Evolutionary conservation across 2,888 invertebrate species (phyloP), one percentile per base, ranked within the genome.

Genomic region (Heteropelma amictum): DNA sequence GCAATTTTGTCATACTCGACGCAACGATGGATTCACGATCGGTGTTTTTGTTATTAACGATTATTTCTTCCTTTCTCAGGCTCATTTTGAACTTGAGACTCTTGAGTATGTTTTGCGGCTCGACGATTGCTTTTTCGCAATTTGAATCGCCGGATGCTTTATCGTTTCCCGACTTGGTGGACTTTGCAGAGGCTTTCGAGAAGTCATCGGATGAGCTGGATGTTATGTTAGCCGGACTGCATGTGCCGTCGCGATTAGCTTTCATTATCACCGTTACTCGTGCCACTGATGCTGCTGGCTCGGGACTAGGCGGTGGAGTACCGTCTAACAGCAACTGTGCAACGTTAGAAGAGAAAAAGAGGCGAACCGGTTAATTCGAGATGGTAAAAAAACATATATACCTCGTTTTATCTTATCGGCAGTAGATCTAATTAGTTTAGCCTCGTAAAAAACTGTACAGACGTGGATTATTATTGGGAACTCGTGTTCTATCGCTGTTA

Each of bases 261-360:
- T 93, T 93, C 95, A 96, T 96, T 80, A 97, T 97, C 79, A 97
- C 97, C 8, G 96, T 96, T 28, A 93, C 91, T 61, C 92, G 90
- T 56, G 89, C 83, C 3, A 17, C 30, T n/a, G 19, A 6, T 60
- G 89, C 83, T 19, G 47, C 21, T 26, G 85, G 85, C 88, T 83
- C 91, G 5, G 92, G 92, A 77, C 89, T 90, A 3, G 89, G 86
- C 17, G 92, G 92, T 47, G 92, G 92, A 74, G 89, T 89, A 21
- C 92, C 91, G 79, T 91, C 90, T 76, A 92, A 88, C 68, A 92
- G 89, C 14, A 86, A 79, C 85, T 87, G 80, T 87, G 80, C 45
- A 81, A 83, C 2, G 65, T 12, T 12, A 30, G 33, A 30, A 21
- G n/a, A 60, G 38, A 63, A 56, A 40, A 40, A 1, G 10, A 14